phyloP scores from a whole-genome alignment of 2,888 invertebrate species.

The Eremobia ochroleuca region DNA sequence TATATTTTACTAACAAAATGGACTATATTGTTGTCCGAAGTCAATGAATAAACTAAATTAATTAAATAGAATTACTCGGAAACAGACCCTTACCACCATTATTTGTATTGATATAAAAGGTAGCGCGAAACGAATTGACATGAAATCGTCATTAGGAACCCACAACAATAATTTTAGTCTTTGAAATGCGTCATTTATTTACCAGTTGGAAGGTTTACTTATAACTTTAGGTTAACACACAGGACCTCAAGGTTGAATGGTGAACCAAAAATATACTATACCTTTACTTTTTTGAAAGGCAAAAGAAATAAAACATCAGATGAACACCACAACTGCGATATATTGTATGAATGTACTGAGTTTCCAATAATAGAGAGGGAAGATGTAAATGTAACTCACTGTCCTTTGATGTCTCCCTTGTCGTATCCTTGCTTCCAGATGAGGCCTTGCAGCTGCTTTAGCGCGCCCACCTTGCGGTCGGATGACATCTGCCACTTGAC shows the following conservation, averaged over 20 bases:
- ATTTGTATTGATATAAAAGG: slow-evolving; percentile 1
- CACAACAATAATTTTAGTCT: neutral
- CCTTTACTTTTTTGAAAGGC: slow-evolving; percentile 8
- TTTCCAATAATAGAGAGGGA: neutral
- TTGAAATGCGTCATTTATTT: slow-evolving; percentile 9
- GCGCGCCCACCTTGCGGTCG: slow-evolving; percentile 94
- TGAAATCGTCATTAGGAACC: slow-evolving; percentile 9
- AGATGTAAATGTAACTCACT: slow-evolving; percentile 92
- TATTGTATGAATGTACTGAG: neutral
- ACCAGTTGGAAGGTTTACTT: neutral
- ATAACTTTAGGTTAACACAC: slow-evolving; percentile 1
- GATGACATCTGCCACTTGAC: slow-evolving; percentile 95
- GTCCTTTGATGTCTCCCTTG: slow-evolving; percentile 94
- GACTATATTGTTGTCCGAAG: too few species aligned
- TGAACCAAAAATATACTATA: neutral
- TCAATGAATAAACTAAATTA: too few species aligned
- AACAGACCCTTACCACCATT: neutral
- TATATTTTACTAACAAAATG: too few species aligned
- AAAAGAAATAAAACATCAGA: slow-evolving; percentile 7
- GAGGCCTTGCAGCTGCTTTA: slow-evolving; percentile 97
- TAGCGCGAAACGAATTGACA: neutral
- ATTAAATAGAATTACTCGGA: too few species aligned
- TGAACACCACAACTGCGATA: neutral
- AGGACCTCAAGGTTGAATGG: slow-evolving; percentile 16
- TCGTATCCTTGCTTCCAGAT: slow-evolving; percentile 97